These are phyloP conservation scores for Osmerus eperlanus DNA, from an alignment of 2,113 vertebrate species.

Conservation along the genomic window DNA sequence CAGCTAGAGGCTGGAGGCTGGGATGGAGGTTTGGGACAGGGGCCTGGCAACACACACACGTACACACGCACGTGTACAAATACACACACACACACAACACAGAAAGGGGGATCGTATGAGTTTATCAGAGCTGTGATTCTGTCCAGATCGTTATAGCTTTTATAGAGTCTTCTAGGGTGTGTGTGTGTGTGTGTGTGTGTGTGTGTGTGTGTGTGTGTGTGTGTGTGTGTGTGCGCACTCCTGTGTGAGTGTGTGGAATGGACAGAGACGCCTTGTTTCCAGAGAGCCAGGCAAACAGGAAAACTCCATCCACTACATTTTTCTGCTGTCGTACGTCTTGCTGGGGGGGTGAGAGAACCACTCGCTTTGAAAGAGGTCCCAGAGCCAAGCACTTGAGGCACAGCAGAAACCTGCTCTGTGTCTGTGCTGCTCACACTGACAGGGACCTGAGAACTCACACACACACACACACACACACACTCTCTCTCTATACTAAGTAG, in stretches of 20 bases:
- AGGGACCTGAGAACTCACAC: slow-evolving; percentile 2
- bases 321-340: slow-evolving; percentile 11
- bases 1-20: too few species aligned
- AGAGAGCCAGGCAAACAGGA: background rate
- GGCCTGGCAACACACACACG: too few species aligned
- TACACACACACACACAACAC: background rate
- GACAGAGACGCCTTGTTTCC: background rate
- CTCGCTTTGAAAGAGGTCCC: background rate
- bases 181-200: too few species aligned
- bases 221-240: background rate
- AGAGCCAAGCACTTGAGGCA: background rate
- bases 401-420: background rate
- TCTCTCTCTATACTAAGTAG: background rate
- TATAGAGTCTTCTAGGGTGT: background rate
- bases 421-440: background rate
- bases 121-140: background rate
- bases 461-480: slow-evolving; percentile 26
- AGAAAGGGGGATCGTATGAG: slow-evolving; percentile 13
- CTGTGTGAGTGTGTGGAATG: background rate
- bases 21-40: too few species aligned
- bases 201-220: too few species aligned
- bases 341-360: background rate
- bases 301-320: slow-evolving; percentile 1
- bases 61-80: too few species aligned
- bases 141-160: slow-evolving; percentile 12